These are phyloP conservation scores for Oenanthe melanoleuca DNA, from an alignment of 2,113 vertebrate genomes.

Conservation along the genomic window DNA sequence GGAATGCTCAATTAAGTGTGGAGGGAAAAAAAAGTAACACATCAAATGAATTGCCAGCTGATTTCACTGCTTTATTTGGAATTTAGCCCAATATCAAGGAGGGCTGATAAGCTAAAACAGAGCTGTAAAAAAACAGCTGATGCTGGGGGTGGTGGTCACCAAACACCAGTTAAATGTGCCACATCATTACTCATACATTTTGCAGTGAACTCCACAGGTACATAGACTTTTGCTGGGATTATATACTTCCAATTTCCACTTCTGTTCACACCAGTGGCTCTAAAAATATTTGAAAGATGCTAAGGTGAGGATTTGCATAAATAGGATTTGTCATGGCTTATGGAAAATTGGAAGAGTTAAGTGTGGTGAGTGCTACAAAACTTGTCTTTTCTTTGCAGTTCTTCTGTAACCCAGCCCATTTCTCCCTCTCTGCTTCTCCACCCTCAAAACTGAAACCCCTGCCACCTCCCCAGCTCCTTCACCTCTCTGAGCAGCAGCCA, in stretches of 20 bases:
- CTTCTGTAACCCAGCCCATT: not conserved
- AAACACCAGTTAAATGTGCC: not conserved
- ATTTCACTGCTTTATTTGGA: constrained; percentile 23
- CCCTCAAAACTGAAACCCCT: not conserved
- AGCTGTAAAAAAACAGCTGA: not conserved
- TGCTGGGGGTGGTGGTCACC: not conserved
- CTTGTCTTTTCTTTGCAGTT: not conserved
- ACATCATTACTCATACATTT: not conserved
- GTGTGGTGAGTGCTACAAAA: not conserved
- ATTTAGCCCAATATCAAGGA: not conserved
- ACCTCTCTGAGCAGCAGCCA: constrained; percentile 31
- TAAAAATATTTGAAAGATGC: not conserved
- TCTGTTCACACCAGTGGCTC: not conserved
- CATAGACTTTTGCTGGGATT: not conserved
- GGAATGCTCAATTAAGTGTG: constrained; percentile 49
- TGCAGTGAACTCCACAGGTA: not conserved
- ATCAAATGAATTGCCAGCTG: constrained; percentile 31
- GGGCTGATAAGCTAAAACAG: not conserved
- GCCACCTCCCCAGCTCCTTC: not conserved
- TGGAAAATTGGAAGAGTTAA: not conserved
- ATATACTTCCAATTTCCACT: not conserved
- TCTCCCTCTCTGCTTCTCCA: not conserved
- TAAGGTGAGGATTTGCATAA: constrained; percentile 16
- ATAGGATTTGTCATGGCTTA: not conserved
- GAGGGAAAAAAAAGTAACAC: not conserved